phyloP scores from a whole-genome alignment of 2,888 invertebrate genomes.

The Ethmia dodecea region DNA sequence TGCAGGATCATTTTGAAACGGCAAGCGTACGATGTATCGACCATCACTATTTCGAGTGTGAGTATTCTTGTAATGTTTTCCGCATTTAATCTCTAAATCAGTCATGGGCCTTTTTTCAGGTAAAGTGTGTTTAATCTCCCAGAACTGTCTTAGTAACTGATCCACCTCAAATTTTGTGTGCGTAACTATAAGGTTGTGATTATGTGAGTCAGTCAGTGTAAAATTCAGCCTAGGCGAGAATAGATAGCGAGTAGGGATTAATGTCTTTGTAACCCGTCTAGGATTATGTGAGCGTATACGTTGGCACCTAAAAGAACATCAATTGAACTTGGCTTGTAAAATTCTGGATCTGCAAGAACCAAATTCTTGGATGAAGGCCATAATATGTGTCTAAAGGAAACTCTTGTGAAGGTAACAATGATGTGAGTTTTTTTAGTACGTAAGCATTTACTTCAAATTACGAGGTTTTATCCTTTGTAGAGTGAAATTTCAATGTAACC shows the following conservation, averaged over 20 bases:
- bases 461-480: neutral
- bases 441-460: neutral
- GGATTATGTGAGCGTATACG: conserved; percentile 18
- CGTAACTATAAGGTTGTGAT: conserved; percentile 15
- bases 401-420: neutral
- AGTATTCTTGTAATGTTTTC: conserved; percentile 16
- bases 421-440: neutral
- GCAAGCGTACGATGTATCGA: conserved; percentile 18
- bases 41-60: conserved; percentile 10
- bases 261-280: conserved; percentile 16
- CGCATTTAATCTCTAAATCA: conserved; percentile 15
- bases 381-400: neutral
- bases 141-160: conserved; percentile 18
- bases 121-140: conserved; percentile 20
- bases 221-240: conserved; percentile 19
- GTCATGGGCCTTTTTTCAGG: conserved; percentile 12
- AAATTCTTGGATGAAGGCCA: neutral
- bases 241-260: conserved; percentile 16
- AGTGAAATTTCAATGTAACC: conserved; percentile 10
- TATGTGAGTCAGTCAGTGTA: conserved; percentile 14
- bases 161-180: conserved; percentile 16
- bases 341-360: neutral
- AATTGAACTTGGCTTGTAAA: conserved; percentile 16
- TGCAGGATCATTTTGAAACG: conserved; percentile 11
- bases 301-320: conserved; percentile 19